phyloP scores from a whole-genome alignment of 2,113 vertebrate species.

The Hystrix brachyura region DNA sequence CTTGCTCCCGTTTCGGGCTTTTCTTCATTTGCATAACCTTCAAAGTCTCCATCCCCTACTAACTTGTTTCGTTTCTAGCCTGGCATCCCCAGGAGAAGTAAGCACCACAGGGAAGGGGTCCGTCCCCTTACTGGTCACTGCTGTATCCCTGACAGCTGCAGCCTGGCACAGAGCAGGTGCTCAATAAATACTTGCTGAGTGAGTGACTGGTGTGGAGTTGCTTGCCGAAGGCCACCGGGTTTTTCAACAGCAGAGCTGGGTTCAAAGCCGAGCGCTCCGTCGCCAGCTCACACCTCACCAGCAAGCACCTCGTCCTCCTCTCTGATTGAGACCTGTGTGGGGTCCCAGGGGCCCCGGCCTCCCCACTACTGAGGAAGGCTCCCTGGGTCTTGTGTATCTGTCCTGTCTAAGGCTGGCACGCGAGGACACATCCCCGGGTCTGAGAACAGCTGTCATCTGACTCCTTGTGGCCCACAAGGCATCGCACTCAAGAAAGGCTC shows the following conservation, averaged over 20 bases:
- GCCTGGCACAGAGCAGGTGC: not conserved
- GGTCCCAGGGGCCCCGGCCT: not conserved
- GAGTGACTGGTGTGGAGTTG: not conserved
- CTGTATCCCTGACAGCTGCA: not conserved
- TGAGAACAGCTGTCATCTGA: not conserved
- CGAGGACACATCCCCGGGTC: not conserved
- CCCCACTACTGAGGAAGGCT: not conserved
- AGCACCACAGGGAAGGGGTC: not conserved
- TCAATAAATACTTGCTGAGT: not conserved
- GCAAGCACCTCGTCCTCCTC: not conserved
- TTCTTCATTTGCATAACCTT: not conserved
- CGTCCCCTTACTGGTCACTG: not conserved
- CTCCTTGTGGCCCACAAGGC: not conserved
- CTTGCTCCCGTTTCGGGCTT: not conserved
- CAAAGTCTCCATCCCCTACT: not conserved
- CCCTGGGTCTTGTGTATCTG: not conserved
- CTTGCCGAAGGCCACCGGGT: not conserved
- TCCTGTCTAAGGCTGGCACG: not conserved
- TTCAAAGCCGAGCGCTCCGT: slow-evolving; percentile 1
- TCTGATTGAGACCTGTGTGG: not conserved
- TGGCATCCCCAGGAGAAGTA: not conserved
- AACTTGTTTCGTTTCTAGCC: not conserved
- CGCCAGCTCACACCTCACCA: not conserved
- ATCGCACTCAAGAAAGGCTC: not conserved
- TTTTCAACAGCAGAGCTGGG: not conserved